phyloP scores from a whole-genome alignment of 2,888 invertebrate genomes.

The Teleiodes luculella region DNA sequence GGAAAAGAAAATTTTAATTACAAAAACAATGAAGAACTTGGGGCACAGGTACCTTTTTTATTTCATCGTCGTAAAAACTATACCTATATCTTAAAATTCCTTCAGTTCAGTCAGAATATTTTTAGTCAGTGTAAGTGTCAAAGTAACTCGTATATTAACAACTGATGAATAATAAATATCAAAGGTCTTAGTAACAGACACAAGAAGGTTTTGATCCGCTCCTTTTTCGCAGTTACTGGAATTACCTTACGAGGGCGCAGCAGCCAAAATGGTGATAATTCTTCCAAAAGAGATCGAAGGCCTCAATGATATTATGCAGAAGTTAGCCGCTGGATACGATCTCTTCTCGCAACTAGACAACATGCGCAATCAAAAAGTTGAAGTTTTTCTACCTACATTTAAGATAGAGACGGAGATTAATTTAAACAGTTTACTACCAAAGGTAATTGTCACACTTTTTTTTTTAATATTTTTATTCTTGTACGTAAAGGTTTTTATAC shows the following conservation, averaged over 20 bases:
- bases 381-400: conserved; percentile 87
- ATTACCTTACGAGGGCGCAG: conserved; percentile 83
- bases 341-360: conserved; percentile 73
- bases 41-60: conserved; percentile 65
- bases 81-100: too few species aligned
- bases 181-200: too few species aligned
- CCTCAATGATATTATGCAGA: conserved; percentile 79
- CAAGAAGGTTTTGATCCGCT: too few species aligned
- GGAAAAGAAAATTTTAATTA: conserved; percentile 69
- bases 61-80: conserved; percentile 3
- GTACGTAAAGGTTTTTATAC: neutral
- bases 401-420: conserved; percentile 86
- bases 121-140: too few species aligned
- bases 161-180: too few species aligned
- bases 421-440: conserved; percentile 78
- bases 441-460: conserved; percentile 65
- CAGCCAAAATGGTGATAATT: conserved; percentile 86
- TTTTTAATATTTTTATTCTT: neutral
- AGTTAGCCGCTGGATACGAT: conserved; percentile 72
- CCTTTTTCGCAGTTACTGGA: conserved; percentile 79
- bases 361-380: conserved; percentile 76
- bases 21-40: conserved; percentile 47
- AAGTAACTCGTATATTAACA: too few species aligned
- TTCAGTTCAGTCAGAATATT: too few species aligned
- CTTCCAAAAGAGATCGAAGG: conserved; percentile 84